Evolutionary conservation across 2,888 invertebrate species (phyloP), one percentile per base, ranked within the genome.

Genomic region (Heliconius ismenius): DNA sequence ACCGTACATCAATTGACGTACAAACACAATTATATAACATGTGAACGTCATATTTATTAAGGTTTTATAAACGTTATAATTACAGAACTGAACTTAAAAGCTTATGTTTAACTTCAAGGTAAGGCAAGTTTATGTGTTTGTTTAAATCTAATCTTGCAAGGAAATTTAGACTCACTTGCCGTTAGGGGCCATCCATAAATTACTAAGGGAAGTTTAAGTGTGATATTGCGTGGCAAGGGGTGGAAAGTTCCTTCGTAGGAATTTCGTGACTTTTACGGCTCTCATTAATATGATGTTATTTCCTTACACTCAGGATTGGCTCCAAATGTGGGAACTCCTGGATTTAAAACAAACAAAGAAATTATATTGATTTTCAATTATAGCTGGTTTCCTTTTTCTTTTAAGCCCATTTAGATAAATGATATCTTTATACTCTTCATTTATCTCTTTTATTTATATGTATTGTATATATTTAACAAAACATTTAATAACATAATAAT

Each of bases 351-450:
- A 49, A 49, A 21, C 7, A 49, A 49, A 18, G 6, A 49, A 36
- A 49, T 49, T 49, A 49, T 21, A 58, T 58, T 6, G 6, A 58
- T 24, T 4, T 26, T 62, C 13, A 24, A 60, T 24, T 60, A 26
- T 6, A 62, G 13, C 26, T 24, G 24, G n/a, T 60, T 60, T 9
- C 11, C n/a, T n/a, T 58, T n/a, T n/a, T n/a, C 58, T 60, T 28
- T 64, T 32, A 39, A 67, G n/a, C 24, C 49, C 3, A 68, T 68
- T 58, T 58, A n/a, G n/a, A 58, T 58, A 58, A 58, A 58, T 58
- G n/a, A 49, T 49, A 49, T 49, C 49, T 7, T 49, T 49, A 49
- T 21, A 18, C 49, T 49, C 49, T 49, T 21, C 18, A 49, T 49
- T 49, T 49, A 49, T 49, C 18, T 21, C 49, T 21, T 49, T 21